Evolutionary conservation across 1,140 invertebrate genomes (phyloP), one percentile per base, ranked within the genome.

Genomic region (Anoplolepis gracilipes): DNA sequence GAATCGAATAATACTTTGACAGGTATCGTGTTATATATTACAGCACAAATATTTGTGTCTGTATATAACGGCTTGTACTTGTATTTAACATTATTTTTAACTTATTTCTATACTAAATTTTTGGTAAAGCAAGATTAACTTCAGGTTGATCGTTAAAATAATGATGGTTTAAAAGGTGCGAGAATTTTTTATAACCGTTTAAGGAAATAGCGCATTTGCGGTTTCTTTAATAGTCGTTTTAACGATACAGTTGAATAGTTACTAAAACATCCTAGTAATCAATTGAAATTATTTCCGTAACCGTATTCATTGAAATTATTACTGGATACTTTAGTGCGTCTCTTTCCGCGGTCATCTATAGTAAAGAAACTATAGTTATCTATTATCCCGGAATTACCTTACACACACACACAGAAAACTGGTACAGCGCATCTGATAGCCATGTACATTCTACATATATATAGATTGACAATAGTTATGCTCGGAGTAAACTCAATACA

Each of bases 251-350:
- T 73, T 73, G 78, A 46, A 61, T 22, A 59, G 53, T 82, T 82
- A 61, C 55, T 82, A 82, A 82, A 82, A 72, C 67, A 36, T 73
- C n/a, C 39, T 46, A 33, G 30, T 62, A 36, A 33, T 72, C 33
- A 49, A 70, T 81, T 82, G 67, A 30, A 59, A 73, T 73, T 73
- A 25, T 73, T 72, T 28, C 36, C 53, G 11, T 55, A 77, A 59
- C 28, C 33, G 70, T 57, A 36, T 65, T 82, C 67, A 28, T 82
- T 36, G 67, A 82, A 82, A 73, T 72, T 73, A 73, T 73, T 33
- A 42, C 53, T 5, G 36, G 30, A 22, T 59, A 42, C 28, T 81
- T 70, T 25, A 59, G 64, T 28, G 19, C 33, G 49, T 33, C 65
- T 82, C 53, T 72, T 72, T 42, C 19, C 67, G 67, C 28, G 53